A percentile compares a stretch with the other conserved stretches of the same genome.
phyloP scores from a whole-genome alignment of 2,113 vertebrate species.

The Merops nubicus region DNA sequence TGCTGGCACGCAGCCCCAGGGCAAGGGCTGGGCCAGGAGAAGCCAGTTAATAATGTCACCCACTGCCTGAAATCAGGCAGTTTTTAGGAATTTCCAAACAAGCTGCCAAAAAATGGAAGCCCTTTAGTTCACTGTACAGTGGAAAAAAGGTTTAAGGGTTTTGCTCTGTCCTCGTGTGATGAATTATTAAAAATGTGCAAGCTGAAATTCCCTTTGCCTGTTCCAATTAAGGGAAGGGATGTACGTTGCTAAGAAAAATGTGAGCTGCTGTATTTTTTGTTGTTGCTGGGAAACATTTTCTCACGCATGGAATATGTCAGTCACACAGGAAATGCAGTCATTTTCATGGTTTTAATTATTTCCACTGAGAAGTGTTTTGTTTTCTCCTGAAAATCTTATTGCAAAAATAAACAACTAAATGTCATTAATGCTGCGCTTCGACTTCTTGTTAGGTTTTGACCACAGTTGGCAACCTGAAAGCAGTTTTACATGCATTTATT shows the following conservation, averaged over 20 bases:
- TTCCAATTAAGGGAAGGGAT: neutral
- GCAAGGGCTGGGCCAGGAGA: neutral
- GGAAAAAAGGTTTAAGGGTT: neutral
- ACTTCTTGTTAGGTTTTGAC: neutral
- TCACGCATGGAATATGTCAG: neutral
- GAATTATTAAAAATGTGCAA: neutral
- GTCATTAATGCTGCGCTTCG: neutral
- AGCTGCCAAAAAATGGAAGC: neutral
- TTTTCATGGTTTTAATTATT: conserved; percentile 64
- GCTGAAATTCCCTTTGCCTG: neutral
- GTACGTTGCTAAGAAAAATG: neutral
- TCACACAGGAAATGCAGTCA: conserved; percentile 50
- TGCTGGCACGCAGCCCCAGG: accelerated
- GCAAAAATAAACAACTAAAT: conserved; percentile 37
- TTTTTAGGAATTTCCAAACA: neutral
- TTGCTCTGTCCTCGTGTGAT: neutral
- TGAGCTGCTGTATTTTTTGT: neutral
- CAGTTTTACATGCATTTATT: neutral
- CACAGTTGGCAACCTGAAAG: neutral
- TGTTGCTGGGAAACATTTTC: conserved; percentile 44
- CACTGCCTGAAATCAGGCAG: neutral
- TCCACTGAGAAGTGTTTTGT: conserved; percentile 35
- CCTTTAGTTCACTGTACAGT: neutral
- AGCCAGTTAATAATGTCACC: neutral
- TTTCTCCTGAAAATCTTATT: conserved; percentile 37